Base-by-base conservation (phyloP, 2,888 invertebrate species). In the Onthophagus sagittarius region DNA sequence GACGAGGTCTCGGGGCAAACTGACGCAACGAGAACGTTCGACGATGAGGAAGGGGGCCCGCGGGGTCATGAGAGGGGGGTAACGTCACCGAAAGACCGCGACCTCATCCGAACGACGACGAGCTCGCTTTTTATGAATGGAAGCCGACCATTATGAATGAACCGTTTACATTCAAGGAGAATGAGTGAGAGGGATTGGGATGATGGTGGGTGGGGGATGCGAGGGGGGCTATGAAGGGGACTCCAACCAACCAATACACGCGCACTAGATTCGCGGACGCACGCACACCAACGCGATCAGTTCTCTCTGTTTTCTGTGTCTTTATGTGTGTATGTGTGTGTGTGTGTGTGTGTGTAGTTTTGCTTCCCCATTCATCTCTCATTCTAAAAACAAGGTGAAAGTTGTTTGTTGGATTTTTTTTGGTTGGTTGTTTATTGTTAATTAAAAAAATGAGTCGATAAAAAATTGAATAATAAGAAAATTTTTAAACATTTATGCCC, bases 81-180 rank as follows among this genome's bases (percentile, higher is more conserved):
- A 75, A 76, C 76, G 77, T 77, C 82, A 82, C 82, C 79, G 76
- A 81, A 81, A 80, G 39, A 11, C 39, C 84, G 82, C 82, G 77
- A 65, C 84, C 80, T 76, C 82, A 82, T 82, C 78, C 78, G 79
- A 78, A 80, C 77, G 76, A 75, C 77, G 78, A 79, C 86, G 80
- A 84, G 87, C 85, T 86, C 88, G 89, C 89, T 90, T 90, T 90
- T 90, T 90, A 90, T 90, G 90, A 90, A 90, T 90, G 90, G 89
- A 88, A 88, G 89, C 89, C 89, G 88, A 90, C 89, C 90, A 90
- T 90, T 87, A 89, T 90, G 90, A 90, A 90, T 90, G 90, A 90
- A 89, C 88, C 88, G 89, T 83, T 84, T 84, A 84, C 85, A 85
- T 85, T 85, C 85, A 85, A 84, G 82, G 83, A 84, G 84, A 83